Base-by-base conservation (phyloP, 2,797 vertebrate species). In the Steatocranus sp. region DNA sequence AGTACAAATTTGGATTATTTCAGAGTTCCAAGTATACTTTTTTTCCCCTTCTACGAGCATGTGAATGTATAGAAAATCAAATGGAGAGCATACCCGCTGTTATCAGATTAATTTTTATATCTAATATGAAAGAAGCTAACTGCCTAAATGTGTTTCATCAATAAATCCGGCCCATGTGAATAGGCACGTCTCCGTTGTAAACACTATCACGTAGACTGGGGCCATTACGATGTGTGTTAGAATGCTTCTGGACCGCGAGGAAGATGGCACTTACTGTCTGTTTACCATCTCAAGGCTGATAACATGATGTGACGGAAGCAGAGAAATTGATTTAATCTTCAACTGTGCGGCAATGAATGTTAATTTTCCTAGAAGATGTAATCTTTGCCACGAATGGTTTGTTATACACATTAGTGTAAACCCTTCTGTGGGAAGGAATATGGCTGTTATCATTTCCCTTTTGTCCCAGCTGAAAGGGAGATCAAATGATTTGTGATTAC, bases 241-340 rank as follows among this genome's bases (percentile, higher is more conserved):
- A 88, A 85, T 83, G 91, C 81, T 91, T 91, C 76, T 83, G 84
- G 92, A 92, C 88, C 85, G 77, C 49, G 18, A 90, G 89, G 87
- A 94, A 92, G 92, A 94, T 83, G 90, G 68, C 92, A 93, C 92
- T 94, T 92, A 90, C 88, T 86, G 91, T 88, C 91, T 94, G 93
- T 94, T 94, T 93, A 91, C 89, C 87, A 83, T 94, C 92, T 92
- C 85, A 86, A 86, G 88, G 90, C 92, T 83, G 92, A 94, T 95
- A 95, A 95, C 91, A 25, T 82, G 88, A 93, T 83, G 91, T 93
- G 93, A 94, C 91, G 87, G 93, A 94, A 93, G 93, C 91, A 90
- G 86, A 88, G 86, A 92, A 93, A 95, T 94, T 95, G 93, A 95
- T 95, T 95, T 92, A 91, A 94, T 95, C 92, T 92, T 87, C 78